Conservation (phyloP, 2,888 invertebrate species). For the Helicoverpa assulta region DNA sequence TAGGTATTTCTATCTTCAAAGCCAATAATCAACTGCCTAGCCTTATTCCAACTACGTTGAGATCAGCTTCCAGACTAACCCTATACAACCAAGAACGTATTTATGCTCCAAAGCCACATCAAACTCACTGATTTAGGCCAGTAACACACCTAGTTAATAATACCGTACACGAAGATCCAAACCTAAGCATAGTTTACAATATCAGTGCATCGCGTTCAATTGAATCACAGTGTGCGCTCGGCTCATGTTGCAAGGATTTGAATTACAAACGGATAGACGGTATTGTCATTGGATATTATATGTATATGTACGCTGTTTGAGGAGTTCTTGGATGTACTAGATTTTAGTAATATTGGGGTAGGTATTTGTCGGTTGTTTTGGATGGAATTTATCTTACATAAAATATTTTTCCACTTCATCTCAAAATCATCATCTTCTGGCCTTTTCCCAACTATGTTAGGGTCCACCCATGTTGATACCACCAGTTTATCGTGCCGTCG, state of each 20-base stretch:
- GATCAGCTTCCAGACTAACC: too few species aligned
- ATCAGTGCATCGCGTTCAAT: constrained; percentile 41
- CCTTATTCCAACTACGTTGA: too few species aligned
- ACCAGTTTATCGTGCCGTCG: too few species aligned
- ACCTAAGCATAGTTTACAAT: constrained; percentile 15
- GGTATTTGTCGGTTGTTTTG: too few species aligned
- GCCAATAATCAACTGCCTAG: too few species aligned
- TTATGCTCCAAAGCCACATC: constrained; percentile 2
- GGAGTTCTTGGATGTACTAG: neutral
- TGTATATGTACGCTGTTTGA: constrained; percentile 6
- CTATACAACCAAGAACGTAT: too few species aligned
- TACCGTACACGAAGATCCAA: constrained; percentile 2
- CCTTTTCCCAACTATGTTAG: too few species aligned
- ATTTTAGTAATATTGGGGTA: neutral
- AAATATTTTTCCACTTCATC: too few species aligned
- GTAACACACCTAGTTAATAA: constrained; percentile 31
- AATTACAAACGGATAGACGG: constrained; percentile 31
- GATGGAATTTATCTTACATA: too few species aligned
- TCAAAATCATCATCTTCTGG: too few species aligned
- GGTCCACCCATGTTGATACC: too few species aligned
- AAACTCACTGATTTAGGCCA: constrained; percentile 14
- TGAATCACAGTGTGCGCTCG: constrained; percentile 28
- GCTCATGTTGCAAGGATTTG: constrained; percentile 30
- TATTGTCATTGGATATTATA: constrained; percentile 17
- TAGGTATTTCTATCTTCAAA: too few species aligned